Evolutionary conservation across 2,888 invertebrate species (phyloP).

Genomic region (Omphaloscelis lunosa): DNA sequence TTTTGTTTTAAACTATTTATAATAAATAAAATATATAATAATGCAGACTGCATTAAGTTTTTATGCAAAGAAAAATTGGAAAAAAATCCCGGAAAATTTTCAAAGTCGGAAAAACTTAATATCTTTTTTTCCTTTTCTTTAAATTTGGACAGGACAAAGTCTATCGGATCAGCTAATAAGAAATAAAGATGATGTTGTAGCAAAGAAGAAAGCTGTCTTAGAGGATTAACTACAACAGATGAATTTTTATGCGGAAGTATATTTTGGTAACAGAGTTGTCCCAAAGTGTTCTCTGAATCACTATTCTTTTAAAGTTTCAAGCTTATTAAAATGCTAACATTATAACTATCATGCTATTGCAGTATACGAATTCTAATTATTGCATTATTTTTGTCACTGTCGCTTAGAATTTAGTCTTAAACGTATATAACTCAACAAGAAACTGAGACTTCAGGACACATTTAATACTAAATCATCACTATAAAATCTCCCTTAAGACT

Average conservation of each 20-base stretch:
- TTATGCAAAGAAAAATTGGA: neutral
- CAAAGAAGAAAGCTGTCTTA: too few species aligned
- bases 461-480: neutral
- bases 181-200: neutral
- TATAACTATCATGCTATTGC: neutral
- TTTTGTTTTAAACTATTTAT: too few species aligned
- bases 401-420: neutral
- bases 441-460: neutral
- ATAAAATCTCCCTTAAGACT: neutral
- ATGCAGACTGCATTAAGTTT: too few species aligned
- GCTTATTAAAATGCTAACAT: neutral
- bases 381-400: neutral
- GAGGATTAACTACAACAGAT: neutral
- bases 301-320: neutral
- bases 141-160: too few species aligned
- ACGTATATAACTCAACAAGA: neutral
- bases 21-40: too few species aligned
- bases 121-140: too few species aligned
- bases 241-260: neutral
- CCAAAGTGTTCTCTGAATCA: neutral
- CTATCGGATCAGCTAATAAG: neutral
- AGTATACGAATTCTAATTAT: neutral
- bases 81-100: neutral
- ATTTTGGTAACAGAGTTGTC: neutral
- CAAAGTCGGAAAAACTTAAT: too few species aligned